Base-by-base conservation (phyloP, 2,888 invertebrate species). In the Cryptocephalus moraei region DNA sequence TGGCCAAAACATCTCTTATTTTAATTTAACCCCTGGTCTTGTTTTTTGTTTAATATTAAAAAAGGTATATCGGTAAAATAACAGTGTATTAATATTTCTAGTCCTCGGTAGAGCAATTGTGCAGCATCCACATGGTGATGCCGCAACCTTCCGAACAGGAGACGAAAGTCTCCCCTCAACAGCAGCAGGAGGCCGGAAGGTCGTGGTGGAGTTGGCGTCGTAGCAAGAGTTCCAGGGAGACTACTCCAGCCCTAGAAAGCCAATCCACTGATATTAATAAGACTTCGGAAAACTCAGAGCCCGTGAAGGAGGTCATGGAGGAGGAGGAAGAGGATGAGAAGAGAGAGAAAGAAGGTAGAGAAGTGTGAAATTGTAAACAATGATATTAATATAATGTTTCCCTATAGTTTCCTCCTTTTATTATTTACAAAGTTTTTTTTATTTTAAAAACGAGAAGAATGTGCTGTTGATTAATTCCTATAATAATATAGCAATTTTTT, bases 191-290 rank as follows among this genome's bases (percentile, higher is more conserved):
- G 49, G 44, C 51, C 50, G 71, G 74, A 46, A 78, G 76, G 65
- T 79, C 55, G 8, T 60, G 61, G 59, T 82, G 82, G 81, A 78
- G 75, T 65, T 82, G 83, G 82, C 71, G 82, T 1, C 75, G 83
- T 22, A 59, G 59, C 11, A 63, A 55, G 32, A 57, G 65, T 32
- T 65, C 68, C 1, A 54, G 67, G 12, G 69, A 69, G 56, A 56
- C 61, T 0, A 64, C 68, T 8, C 64, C 67, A 1, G 62, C 60
- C 32, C 50, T 54, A 9, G 62, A 62, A 41, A 39, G 44, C 11
- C 49, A 8, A 43, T 41, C 42, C 52, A 14, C 6, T 6, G 10
- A 54, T n/a, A 33, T 42, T 11, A 46, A 45, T 46, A 57, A 58
- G 45, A 53, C 56, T 48, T 48, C 44, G 39, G 60, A 60, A 41